A percentile compares a stretch with the other conserved stretches of the same genome.
These are phyloP conservation scores for Galeopterus variegatus DNA, from an alignment of 2,113 vertebrate genomes.

Conservation along the genomic window DNA sequence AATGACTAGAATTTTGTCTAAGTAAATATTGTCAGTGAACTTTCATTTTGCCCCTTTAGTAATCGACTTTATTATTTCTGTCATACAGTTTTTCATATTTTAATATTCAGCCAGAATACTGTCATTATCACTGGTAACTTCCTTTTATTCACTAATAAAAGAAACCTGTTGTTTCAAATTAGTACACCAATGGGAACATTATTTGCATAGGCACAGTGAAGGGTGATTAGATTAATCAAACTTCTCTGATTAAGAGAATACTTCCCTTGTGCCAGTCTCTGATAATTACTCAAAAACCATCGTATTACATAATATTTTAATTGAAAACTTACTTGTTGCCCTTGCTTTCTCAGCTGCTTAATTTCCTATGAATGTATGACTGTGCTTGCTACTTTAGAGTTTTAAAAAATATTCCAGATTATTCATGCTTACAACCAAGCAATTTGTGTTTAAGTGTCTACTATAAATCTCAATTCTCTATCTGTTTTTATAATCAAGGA, in stretches of 20 bases:
- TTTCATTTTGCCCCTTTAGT: not conserved
- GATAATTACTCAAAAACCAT: constrained; percentile 77
- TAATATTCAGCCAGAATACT: constrained; percentile 73
- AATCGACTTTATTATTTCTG: constrained; percentile 51
- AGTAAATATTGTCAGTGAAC: constrained; percentile 45
- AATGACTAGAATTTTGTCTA: not conserved
- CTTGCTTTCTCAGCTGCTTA: not conserved
- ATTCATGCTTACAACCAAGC: not conserved
- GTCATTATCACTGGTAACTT: constrained; percentile 81
- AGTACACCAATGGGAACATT: constrained; percentile 76
- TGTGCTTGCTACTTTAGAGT: not conserved
- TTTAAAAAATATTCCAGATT: not conserved
- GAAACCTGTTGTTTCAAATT: constrained; percentile 86
- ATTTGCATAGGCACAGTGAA: constrained; percentile 84
- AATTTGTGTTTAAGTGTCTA: not conserved
- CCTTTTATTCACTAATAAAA: constrained; percentile 83
- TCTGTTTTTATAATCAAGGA: not conserved
- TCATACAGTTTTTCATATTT: not conserved
- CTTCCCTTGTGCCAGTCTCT: constrained; percentile 78
- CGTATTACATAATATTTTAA: not conserved
- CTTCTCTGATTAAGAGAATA: constrained; percentile 85
- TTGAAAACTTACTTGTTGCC: not conserved
- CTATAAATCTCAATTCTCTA: not conserved
- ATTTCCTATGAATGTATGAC: not conserved
- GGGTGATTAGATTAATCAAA: constrained; percentile 88